These are phyloP conservation scores for Heteropelma amictum DNA, from an alignment of 2,888 invertebrate genomes.

Conservation along the genomic window DNA sequence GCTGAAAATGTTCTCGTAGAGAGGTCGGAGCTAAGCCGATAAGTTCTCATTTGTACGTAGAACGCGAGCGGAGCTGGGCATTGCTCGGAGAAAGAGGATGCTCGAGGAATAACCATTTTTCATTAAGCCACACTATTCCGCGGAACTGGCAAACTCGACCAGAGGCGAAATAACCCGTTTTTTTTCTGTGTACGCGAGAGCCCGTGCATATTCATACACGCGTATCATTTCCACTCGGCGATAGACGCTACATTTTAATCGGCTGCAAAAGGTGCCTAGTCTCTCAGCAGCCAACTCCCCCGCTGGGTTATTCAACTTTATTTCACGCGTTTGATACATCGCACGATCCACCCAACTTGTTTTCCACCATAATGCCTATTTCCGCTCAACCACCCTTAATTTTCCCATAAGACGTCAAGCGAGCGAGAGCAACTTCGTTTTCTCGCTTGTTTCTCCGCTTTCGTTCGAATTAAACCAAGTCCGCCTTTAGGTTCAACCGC, in stretches of 20 bases:
- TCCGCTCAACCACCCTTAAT: too few relatives aligned
- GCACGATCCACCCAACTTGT: too few relatives aligned
- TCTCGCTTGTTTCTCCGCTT: too few relatives aligned
- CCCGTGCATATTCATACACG: background rate
- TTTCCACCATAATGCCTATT: too few relatives aligned
- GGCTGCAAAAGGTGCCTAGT: conserved; percentile 64
- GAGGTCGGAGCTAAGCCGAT: background rate
- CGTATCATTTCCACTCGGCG: conserved; percentile 23
- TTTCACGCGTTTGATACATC: too few relatives aligned
- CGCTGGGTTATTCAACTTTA: too few relatives aligned
- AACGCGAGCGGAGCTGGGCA: too few relatives aligned
- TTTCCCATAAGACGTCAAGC: too few relatives aligned
- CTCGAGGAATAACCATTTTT: conserved; percentile 70
- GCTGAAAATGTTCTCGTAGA: conserved; percentile 16
- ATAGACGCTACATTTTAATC: conserved; percentile 71
- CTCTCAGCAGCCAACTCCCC: conserved; percentile 24
- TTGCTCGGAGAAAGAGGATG: conserved; percentile 28
- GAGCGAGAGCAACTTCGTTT: too few relatives aligned
- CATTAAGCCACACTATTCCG: conserved; percentile 65
- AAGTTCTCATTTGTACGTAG: conserved; percentile 6
- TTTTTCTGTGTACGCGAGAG: background rate
- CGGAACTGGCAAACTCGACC: conserved; percentile 42
- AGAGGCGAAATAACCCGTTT: conserved; percentile 45
- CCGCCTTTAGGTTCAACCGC: too few relatives aligned
- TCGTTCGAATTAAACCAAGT: too few relatives aligned